These are phyloP conservation scores for Gallinago solitaria DNA, from an alignment of 2,797 vertebrate species.

Conservation along the genomic window DNA sequence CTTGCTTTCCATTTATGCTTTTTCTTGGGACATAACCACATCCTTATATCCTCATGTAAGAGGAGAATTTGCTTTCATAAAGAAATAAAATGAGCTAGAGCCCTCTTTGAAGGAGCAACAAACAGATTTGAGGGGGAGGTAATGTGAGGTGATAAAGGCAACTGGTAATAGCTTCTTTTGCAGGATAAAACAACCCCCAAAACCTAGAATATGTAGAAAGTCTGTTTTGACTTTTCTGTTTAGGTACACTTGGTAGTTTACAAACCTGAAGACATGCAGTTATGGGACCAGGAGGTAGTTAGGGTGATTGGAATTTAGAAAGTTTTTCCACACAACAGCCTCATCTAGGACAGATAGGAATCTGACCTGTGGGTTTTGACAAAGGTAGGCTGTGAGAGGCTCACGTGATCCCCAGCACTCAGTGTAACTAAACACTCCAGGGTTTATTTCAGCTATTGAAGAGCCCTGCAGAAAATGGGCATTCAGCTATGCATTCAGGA, in stretches of 20 bases:
- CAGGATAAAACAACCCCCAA: not conserved
- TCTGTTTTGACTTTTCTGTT: not conserved
- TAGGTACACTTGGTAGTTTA: not conserved
- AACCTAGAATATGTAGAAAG: not conserved
- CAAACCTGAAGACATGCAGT: not conserved
- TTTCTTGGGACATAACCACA: not conserved
- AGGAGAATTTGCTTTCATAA: not conserved
- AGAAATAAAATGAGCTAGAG: not conserved
- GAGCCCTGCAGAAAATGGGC: not conserved
- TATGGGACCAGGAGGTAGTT: not conserved
- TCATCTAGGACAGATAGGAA: not conserved
- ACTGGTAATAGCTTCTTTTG: not conserved
- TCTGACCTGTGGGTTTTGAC: not conserved
- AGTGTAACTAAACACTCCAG: not conserved
- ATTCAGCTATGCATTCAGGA: not conserved
- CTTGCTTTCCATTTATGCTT: not conserved
- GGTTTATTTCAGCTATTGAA: not conserved
- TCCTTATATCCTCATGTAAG: not conserved
- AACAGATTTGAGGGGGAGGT: not conserved
- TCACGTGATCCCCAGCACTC: not conserved
- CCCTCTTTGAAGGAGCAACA: not conserved
- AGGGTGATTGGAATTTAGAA: not conserved
- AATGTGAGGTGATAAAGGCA: not conserved
- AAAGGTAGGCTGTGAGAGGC: not conserved
- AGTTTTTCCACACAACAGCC: not conserved